phyloP scores from a whole-genome alignment of 2,797 vertebrate genomes.

The Hapalemur alaotrensis region DNA sequence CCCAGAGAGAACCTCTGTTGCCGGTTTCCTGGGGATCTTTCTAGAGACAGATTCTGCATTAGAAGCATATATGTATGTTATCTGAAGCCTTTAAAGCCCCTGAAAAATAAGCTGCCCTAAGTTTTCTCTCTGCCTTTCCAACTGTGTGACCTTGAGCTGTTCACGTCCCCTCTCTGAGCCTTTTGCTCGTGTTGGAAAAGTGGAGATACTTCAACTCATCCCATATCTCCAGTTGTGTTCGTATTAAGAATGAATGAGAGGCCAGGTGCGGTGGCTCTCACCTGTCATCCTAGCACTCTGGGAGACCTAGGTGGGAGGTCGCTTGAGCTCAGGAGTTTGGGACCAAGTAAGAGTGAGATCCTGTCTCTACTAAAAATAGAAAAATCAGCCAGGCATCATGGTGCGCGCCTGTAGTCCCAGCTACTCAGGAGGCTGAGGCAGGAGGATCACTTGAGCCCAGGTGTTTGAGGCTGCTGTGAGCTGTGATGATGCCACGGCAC shows the following conservation, averaged over 20 bases:
- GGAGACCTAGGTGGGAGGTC: too few species aligned
- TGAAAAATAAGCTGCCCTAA: accelerated
- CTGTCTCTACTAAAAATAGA: too few species aligned
- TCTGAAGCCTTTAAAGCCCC: not conserved
- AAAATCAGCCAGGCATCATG: too few species aligned
- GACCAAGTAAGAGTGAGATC: too few species aligned
- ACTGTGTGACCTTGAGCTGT: not conserved
- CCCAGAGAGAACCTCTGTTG: not conserved
- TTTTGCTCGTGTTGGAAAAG: not conserved
- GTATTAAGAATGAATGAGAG: not conserved
- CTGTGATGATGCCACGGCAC: too few species aligned
- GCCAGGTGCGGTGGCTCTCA: too few species aligned
- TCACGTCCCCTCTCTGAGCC: accelerated
- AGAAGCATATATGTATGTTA: accelerated
- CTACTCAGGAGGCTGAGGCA: too few species aligned
- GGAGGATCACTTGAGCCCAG: too few species aligned
- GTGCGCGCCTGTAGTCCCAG: too few species aligned
- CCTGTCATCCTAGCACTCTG: too few species aligned
- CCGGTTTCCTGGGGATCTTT: not conserved
- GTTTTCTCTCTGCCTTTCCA: not conserved
- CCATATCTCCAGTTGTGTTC: not conserved
- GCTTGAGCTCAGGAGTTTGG: too few species aligned
- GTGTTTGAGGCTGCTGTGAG: too few species aligned
- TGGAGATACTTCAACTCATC: accelerated
- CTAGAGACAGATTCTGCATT: not conserved